phyloP scores from a whole-genome alignment of 2,113 vertebrate genomes.

The Lampris incognitus region DNA sequence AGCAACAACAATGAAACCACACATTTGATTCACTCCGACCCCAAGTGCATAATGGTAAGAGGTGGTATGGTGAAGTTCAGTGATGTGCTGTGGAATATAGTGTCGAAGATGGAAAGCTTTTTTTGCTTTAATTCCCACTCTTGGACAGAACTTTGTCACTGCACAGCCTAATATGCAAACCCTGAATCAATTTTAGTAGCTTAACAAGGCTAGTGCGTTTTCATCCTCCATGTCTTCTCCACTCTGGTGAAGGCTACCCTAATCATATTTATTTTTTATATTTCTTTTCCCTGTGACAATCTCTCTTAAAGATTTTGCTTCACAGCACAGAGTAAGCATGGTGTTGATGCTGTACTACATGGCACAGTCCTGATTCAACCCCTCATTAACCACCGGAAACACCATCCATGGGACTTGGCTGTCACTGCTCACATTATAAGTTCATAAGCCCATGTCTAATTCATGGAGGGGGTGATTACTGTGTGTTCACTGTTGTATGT shows the following conservation, averaged over 20 bases:
- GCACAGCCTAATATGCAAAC: slow-evolving; percentile 26
- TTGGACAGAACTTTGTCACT: background rate
- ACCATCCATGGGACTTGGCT: slow-evolving; percentile 56
- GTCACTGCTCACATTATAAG: slow-evolving; percentile 68
- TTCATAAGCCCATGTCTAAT: slow-evolving; percentile 73
- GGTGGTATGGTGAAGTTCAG: background rate
- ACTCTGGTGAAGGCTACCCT: slow-evolving; percentile 25
- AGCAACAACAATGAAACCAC: too few species aligned
- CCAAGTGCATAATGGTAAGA: too few species aligned
- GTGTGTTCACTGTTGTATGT: slow-evolving; percentile 36
- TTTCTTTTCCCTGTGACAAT: slow-evolving; percentile 4
- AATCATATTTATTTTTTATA: slow-evolving; percentile 29
- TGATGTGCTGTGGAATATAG: background rate
- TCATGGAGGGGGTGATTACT: slow-evolving; percentile 57
- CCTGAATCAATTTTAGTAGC: slow-evolving; percentile 19
- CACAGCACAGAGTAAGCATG: slow-evolving; percentile 12
- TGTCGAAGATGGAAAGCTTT: background rate
- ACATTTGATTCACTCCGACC: too few species aligned
- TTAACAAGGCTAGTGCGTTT: slow-evolving; percentile 47
- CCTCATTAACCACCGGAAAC: slow-evolving; percentile 70
- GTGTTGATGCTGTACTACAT: slow-evolving; percentile 57
- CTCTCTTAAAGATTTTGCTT: slow-evolving; percentile 37
- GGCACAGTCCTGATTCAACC: slow-evolving; percentile 51
- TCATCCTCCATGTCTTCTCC: slow-evolving; percentile 34
- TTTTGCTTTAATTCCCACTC: background rate